Percentiles rank a stretch among this genome's conserved stretches.
These are phyloP conservation scores for Xanthorhoe spadicearia DNA, from an alignment of 2,888 invertebrate genomes.

Conservation along the genomic window DNA sequence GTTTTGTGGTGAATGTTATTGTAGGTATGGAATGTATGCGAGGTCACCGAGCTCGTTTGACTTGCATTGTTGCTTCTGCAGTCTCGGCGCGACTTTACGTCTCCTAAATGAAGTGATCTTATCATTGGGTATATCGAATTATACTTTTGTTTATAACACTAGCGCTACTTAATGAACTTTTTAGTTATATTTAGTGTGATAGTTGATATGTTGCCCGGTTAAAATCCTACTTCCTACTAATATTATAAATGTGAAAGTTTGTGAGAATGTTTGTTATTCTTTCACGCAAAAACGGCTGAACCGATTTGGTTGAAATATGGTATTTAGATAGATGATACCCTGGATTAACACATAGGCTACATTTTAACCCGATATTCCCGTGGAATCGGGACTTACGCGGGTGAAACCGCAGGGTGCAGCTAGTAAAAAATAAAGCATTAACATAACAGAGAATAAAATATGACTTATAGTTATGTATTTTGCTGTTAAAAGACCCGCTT, in stretches of 20 bases:
- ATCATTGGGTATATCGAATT: background rate
- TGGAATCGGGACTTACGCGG: too few species aligned
- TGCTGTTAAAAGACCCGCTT: constrained; percentile 64
- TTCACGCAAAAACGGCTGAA: too few species aligned
- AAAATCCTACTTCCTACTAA: too few species aligned
- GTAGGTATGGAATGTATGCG: constrained; percentile 19
- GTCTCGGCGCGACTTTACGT: constrained; percentile 9
- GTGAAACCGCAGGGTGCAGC: too few species aligned
- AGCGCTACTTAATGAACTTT: background rate
- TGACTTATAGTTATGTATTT: background rate
- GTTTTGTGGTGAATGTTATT: constrained; percentile 27
- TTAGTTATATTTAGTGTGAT: background rate
- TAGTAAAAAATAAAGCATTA: too few species aligned
- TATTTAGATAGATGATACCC: too few species aligned
- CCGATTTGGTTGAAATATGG: too few species aligned
- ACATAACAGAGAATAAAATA: background rate
- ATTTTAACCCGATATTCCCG: too few species aligned
- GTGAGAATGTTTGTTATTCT: too few species aligned
- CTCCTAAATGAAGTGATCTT: constrained; percentile 5
- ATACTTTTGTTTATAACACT: background rate
- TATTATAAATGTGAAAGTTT: too few species aligned
- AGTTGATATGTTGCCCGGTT: background rate
- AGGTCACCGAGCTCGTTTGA: constrained; percentile 41
- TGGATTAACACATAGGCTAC: too few species aligned
- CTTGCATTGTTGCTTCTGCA: constrained; percentile 42